These are phyloP conservation scores for Sycophaga agraensis DNA, from an alignment of 1,140 invertebrate species.

Conservation along the genomic window DNA sequence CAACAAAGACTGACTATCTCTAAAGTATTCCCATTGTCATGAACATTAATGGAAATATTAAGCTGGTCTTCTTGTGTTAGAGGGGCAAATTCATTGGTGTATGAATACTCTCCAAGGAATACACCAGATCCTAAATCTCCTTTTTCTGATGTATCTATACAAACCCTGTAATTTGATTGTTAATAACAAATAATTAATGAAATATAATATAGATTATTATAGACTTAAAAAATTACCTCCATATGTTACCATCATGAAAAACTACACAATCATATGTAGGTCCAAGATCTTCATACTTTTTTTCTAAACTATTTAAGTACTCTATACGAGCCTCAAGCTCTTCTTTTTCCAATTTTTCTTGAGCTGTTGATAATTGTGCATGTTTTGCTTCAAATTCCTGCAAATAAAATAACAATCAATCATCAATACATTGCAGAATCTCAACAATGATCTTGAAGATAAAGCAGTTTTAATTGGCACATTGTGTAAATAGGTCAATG, in stretches of 20 bases:
- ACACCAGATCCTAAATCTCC: constrained; percentile 78
- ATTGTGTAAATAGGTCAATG: constrained; percentile 41
- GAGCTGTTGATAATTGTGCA: constrained; percentile 58
- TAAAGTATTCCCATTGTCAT: constrained; percentile 87
- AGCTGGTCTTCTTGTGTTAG: constrained; percentile 79
- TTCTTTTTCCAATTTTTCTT: constrained; percentile 86
- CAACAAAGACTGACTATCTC: constrained; percentile 93
- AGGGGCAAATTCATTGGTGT: constrained; percentile 77
- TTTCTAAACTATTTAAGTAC: constrained; percentile 79
- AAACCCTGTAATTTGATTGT: constrained; percentile 64
- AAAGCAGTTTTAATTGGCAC: constrained; percentile 31
- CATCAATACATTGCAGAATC: constrained; percentile 25
- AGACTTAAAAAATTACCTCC: constrained; percentile 64
- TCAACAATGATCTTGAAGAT: constrained; percentile 11
- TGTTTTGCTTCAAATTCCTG: constrained; percentile 68
- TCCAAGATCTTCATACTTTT: constrained; percentile 84
- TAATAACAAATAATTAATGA: background rate
- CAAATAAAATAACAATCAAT: constrained; percentile 6
- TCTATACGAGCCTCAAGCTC: constrained; percentile 87
- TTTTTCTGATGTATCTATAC: constrained; percentile 82
- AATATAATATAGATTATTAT: background rate
- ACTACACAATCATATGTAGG: constrained; percentile 93
- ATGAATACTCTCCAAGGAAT: constrained; percentile 81
- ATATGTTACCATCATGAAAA: constrained; percentile 81
- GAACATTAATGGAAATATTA: constrained; percentile 90